Evolutionary conservation across 2,797 vertebrate species (phyloP).

Genomic region (Salmo trutta): DNA sequence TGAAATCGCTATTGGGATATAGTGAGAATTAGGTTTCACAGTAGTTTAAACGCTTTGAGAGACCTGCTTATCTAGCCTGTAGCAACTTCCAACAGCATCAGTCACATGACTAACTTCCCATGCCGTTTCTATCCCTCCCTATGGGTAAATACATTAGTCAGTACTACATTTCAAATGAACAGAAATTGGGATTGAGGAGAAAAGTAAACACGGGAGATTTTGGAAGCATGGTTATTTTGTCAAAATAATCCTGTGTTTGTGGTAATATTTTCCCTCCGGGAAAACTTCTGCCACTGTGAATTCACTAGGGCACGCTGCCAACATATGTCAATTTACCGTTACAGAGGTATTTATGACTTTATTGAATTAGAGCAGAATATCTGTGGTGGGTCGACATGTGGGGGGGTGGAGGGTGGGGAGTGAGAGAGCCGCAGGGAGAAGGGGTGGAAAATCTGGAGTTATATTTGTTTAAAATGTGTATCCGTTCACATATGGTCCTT

Average conservation of each 20-base stretch:
- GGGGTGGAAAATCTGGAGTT: slow-evolving; percentile 64
- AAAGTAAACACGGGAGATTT: slow-evolving; percentile 70
- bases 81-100: slow-evolving; percentile 18
- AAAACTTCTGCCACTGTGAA: slow-evolving; percentile 79
- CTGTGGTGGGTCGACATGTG: slow-evolving; percentile 68
- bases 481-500: slow-evolving; percentile 82
- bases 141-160: slow-evolving; percentile 62
- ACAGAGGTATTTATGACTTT: slow-evolving; percentile 70
- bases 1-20: slow-evolving; percentile 27
- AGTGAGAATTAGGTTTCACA: neutral
- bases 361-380: slow-evolving; percentile 72
- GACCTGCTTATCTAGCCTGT: slow-evolving; percentile 28
- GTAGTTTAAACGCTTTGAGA: neutral
- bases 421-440: slow-evolving; percentile 23
- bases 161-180: slow-evolving; percentile 71
- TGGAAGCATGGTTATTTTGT: slow-evolving; percentile 68
- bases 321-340: slow-evolving; percentile 73
- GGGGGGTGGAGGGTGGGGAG: slow-evolving; percentile 13
- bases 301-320: slow-evolving; percentile 66
- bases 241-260: slow-evolving; percentile 75
- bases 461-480: slow-evolving; percentile 78
- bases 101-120: slow-evolving; percentile 2
- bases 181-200: slow-evolving; percentile 70
- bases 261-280: slow-evolving; percentile 76
- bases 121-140: slow-evolving; percentile 44